Conservation (phyloP, 2,113 vertebrate species). For the Perca flavescens region DNA sequence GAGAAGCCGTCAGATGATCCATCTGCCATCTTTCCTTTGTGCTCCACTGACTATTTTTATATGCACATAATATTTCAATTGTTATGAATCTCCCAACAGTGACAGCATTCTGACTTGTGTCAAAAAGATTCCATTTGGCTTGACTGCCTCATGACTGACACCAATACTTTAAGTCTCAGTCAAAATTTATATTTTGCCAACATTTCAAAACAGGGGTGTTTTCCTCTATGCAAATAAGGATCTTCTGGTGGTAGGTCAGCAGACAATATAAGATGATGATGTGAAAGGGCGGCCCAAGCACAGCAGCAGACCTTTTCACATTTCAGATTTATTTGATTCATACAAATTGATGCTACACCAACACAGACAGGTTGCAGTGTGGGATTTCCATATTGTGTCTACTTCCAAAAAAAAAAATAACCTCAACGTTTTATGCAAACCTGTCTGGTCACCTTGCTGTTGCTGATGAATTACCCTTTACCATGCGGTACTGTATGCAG, state of each 20-base stretch:
- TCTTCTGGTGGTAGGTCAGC: constrained; percentile 3
- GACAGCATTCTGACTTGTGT: constrained; percentile 25
- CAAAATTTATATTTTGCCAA: constrained; percentile 21
- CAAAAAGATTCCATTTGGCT: constrained; percentile 45
- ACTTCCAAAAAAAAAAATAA: not conserved
- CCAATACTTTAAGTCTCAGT: constrained; percentile 6
- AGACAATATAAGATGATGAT: constrained; percentile 5
- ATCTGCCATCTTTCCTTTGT: constrained; percentile 22
- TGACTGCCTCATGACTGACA: constrained; percentile 1
- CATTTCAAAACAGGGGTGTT: constrained; percentile 19
- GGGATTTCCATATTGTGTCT: constrained; percentile 3
- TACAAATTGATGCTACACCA: constrained; percentile 9
- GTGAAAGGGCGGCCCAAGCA: not conserved
- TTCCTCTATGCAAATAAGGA: constrained; percentile 19
- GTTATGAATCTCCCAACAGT: constrained; percentile 18
- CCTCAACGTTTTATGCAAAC: not conserved
- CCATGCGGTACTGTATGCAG: not conserved
- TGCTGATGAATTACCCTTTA: not conserved
- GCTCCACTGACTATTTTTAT: constrained; percentile 32
- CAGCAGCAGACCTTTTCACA: not conserved
- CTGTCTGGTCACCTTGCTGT: not conserved
- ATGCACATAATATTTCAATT: constrained; percentile 39
- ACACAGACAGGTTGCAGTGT: not conserved
- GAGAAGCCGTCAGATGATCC: not conserved
- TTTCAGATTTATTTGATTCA: constrained; percentile 8